Evolutionary conservation across 2,888 invertebrate species (phyloP), one percentile per base, ranked within the genome.

Genomic region (Didymodactylos carnosus): DNA sequence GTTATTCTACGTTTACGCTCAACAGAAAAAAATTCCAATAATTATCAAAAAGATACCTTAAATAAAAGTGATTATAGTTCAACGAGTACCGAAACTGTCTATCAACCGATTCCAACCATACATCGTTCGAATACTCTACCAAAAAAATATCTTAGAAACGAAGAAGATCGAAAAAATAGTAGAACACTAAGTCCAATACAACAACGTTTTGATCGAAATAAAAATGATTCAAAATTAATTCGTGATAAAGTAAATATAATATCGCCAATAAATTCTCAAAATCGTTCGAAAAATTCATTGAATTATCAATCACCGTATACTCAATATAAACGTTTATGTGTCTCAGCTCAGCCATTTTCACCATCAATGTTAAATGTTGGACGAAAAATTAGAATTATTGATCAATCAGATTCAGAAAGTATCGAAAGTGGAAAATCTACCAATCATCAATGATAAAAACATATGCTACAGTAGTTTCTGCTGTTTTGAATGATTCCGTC

Each of bases 331-430:
- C n/a, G n/a, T n/a, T n/a, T n/a, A n/a, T n/a, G n/a, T n/a, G n/a
- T 2, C 10, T 25, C 25, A 49, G 11, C 25, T 16, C 62, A 19
- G 35, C 29, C 62, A 19, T 62, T 62, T 35, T 62, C 62, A 35
- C 62, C 62, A 35, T 62, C 62, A n/a, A 19, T 16, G 35, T 62
- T 62, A 62, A 7, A n/a, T 35, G 0, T n/a, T 10, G 35, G 35
- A 3, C n/a, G 6, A 29, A 53, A 27, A 71, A 72, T 72, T 23
- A 29, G 39, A 62, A 46, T 69, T 35, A 72, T 72, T 39, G 72
- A 72, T 69, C 62, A 72, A 41, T 69, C 72, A 23, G 72, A 72
- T 69, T 69, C 72, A 69, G 72, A 72, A 46, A 46, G 46, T 46
- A n/a, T n/a, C n/a, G n/a, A n/a, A n/a, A n/a, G n/a, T n/a, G n/a